Conservation (phyloP, 2,113 vertebrate species). For the Entosphenus tridentatus region DNA sequence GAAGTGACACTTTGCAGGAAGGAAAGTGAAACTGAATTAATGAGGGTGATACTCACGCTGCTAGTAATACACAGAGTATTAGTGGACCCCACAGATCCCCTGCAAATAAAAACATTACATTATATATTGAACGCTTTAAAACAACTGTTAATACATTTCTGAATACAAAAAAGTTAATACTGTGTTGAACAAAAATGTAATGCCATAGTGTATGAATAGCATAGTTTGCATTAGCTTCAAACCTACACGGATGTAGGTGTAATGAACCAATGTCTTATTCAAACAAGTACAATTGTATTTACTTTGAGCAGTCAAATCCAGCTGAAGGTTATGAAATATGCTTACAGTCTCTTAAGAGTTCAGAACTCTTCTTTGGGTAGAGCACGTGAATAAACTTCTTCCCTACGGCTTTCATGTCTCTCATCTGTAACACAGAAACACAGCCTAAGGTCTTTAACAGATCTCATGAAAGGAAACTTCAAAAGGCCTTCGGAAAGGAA, state of each 20-base stretch:
- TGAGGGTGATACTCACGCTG: slow-evolving; percentile 39
- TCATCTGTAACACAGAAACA: slow-evolving; percentile 31
- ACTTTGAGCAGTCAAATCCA: too few relatives aligned
- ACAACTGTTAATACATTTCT: slow-evolving; percentile 6
- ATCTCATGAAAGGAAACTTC: too few relatives aligned
- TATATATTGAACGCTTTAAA: slow-evolving; percentile 7
- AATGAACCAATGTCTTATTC: too few relatives aligned
- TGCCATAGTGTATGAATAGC: too few relatives aligned
- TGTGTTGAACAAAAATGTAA: too few relatives aligned
- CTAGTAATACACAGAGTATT: slow-evolving; percentile 73
- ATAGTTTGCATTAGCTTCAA: too few relatives aligned
- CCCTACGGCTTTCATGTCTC: slow-evolving; percentile 75
- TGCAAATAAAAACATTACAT: slow-evolving; percentile 13
- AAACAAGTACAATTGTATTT: too few relatives aligned
- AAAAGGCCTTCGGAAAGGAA: too few relatives aligned
- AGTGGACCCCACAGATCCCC: slow-evolving; percentile 96
- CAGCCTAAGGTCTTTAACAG: too few relatives aligned
- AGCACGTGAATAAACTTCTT: slow-evolving; percentile 89
- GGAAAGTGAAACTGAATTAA: too few relatives aligned
- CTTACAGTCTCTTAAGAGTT: slow-evolving; percentile 67
- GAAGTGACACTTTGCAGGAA: too few relatives aligned
- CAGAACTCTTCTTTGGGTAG: slow-evolving; percentile 66
- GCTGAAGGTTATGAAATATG: not conserved
- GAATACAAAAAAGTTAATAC: not conserved
- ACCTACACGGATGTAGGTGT: too few relatives aligned